Evolutionary conservation across 2,888 invertebrate species (phyloP).

Genomic region (Sepioteuthis lessoniana): DNA sequence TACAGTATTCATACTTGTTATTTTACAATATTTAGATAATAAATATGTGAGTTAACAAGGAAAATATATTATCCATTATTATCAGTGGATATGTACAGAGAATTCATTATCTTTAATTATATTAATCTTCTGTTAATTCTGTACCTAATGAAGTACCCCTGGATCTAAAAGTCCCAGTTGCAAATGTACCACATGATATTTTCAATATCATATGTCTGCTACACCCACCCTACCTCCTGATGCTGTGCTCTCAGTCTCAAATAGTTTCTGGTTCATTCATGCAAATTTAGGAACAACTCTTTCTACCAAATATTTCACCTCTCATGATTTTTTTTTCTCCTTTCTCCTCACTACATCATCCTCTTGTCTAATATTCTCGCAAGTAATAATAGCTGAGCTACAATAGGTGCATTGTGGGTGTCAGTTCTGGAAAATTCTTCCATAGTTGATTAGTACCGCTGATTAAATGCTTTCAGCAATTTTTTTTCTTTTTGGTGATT

Average conservation of each 20-base stretch:
- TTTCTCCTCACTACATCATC: not conserved
- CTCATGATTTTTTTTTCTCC: not conserved
- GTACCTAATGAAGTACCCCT: not conserved
- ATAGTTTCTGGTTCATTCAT: no score
- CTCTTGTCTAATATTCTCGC: not conserved
- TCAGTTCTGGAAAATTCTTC: not conserved
- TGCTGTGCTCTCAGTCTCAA: not conserved
- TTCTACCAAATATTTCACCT: not conserved
- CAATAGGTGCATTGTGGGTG: not conserved
- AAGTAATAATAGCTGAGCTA: not conserved
- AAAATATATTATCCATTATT: no score
- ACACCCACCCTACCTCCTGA: no score
- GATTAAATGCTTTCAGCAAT: not conserved
- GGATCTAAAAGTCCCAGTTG: not conserved
- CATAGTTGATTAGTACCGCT: not conserved
- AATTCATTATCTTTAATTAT: no score
- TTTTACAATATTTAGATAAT: no score
- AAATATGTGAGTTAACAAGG: no score
- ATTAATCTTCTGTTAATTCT: not conserved
- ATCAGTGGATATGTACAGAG: no score
- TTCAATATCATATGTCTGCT: no score
- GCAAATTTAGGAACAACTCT: no score
- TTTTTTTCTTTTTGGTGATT: not conserved
- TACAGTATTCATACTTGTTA: no score
- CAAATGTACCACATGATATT: not conserved